Evolutionary conservation across 2,888 invertebrate species (phyloP).

Genomic region (Harpalus rufipes): DNA sequence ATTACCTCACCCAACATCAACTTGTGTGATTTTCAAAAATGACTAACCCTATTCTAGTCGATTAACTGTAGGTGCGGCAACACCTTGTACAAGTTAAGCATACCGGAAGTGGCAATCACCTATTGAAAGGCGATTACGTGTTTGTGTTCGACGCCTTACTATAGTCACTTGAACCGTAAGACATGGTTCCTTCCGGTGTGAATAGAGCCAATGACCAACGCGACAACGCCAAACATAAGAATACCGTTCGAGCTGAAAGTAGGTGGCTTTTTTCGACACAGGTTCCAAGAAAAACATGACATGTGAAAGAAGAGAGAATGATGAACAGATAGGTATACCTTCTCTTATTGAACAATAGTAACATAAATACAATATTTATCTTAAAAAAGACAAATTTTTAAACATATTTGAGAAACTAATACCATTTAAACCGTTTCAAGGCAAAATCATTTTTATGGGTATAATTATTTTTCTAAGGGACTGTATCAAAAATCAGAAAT

Average conservation of each 20-base stretch:
- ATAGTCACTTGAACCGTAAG: slow-evolving; percentile 40
- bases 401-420: too few relatives aligned
- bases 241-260: slow-evolving; percentile 50
- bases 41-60: slow-evolving; percentile 44
- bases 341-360: too few relatives aligned
- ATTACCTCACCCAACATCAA: background rate
- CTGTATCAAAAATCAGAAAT: too few relatives aligned
- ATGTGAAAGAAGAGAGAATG: background rate
- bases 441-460: too few relatives aligned
- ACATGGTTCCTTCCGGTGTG: slow-evolving; percentile 56
- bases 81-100: background rate
- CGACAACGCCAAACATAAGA: slow-evolving; percentile 39
- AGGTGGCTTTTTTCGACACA: slow-evolving; percentile 40
- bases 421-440: too few relatives aligned
- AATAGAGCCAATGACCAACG: slow-evolving; percentile 53
- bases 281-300: background rate
- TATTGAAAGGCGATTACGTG: slow-evolving; percentile 58
- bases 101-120: slow-evolving; percentile 41
- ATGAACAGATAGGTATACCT: too few relatives aligned
- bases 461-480: too few relatives aligned
- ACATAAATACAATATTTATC: too few relatives aligned
- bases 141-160: slow-evolving; percentile 49
- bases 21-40: slow-evolving; percentile 40
- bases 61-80: slow-evolving; percentile 43
- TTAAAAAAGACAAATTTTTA: too few relatives aligned